Percentiles rank a stretch among this genome's conserved stretches.
These are phyloP conservation scores for Eristalinus sepulchralis DNA, from an alignment of 2,888 invertebrate species.

Conservation along the genomic window DNA sequence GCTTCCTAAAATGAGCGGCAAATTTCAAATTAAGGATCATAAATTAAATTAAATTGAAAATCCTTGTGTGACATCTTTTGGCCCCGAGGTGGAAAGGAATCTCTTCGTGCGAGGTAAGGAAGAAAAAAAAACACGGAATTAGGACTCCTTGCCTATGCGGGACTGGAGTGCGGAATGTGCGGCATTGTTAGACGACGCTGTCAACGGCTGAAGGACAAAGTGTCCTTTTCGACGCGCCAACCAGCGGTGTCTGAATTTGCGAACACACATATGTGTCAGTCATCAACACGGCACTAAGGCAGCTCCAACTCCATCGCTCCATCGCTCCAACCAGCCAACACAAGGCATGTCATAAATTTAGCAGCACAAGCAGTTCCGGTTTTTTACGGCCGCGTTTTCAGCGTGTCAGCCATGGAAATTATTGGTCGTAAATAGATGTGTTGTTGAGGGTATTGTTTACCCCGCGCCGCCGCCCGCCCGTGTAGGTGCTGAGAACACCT, in stretches of 20 bases:
- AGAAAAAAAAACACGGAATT: too few species aligned
- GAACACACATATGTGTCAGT: constrained; percentile 70
- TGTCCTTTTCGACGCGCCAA: constrained; percentile 39
- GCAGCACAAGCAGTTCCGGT: constrained; percentile 66
- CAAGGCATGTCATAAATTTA: constrained; percentile 65
- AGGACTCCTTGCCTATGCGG: constrained; percentile 3
- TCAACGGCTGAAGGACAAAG: constrained; percentile 26
- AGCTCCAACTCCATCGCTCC: background rate
- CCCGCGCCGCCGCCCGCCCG: constrained; percentile 1
- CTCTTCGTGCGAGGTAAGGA: constrained; percentile 3
- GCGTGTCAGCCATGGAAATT: constrained; percentile 68
- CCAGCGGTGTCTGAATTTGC: constrained; percentile 47
- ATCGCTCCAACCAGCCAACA: background rate
- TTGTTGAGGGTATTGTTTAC: constrained; percentile 30
- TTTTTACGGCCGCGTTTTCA: constrained; percentile 64
- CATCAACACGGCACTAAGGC: constrained; percentile 40
- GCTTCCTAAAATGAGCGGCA: constrained; percentile 69
- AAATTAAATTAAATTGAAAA: constrained; percentile 72
- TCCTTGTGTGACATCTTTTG: constrained; percentile 70
- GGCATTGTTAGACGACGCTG: constrained; percentile 46
- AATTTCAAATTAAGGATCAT: constrained; percentile 72
- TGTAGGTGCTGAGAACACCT: constrained; percentile 45
- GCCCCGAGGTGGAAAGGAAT: constrained; percentile 6
- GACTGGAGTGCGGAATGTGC: constrained; percentile 46
- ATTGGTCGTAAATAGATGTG: constrained; percentile 70